Conservation (phyloP, 2,113 vertebrate species). For the Phylloscopus trochiloides region DNA sequence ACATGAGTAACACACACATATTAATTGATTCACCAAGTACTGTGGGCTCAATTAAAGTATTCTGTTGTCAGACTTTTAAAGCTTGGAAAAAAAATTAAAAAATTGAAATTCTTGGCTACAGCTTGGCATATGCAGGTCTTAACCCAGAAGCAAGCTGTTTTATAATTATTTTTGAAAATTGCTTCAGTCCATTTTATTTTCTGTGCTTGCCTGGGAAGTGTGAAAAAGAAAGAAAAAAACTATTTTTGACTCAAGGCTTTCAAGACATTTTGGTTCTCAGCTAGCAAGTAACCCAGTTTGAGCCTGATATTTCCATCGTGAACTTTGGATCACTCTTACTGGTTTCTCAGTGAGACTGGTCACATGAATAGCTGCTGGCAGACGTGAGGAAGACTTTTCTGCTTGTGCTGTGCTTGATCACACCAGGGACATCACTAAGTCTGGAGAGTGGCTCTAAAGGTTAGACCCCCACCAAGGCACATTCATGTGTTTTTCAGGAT, state of each 20-base stretch:
- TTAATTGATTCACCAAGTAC: constrained; percentile 17
- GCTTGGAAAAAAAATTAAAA: background rate
- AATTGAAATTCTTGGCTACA: constrained; percentile 39
- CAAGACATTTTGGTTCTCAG: constrained; percentile 50
- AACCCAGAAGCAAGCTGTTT: constrained; percentile 65
- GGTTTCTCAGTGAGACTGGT: background rate
- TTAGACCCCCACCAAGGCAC: background rate
- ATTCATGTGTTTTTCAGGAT: rapidly evolving
- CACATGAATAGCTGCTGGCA: background rate
- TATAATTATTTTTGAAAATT: constrained; percentile 68
- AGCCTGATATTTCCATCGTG: constrained; percentile 5
- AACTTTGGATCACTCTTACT: background rate
- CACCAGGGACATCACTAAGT: background rate
- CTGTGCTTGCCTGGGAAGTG: constrained; percentile 50
- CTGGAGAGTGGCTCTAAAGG: background rate
- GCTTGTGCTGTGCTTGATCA: background rate
- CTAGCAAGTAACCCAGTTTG: constrained; percentile 39
- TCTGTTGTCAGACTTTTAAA: constrained; percentile 41
- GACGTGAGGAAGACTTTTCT: background rate
- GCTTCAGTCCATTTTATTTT: constrained; percentile 63
- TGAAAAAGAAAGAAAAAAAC: constrained; percentile 51
- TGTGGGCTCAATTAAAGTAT: constrained; percentile 22
- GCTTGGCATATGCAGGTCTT: constrained; percentile 61
- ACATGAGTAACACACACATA: background rate
- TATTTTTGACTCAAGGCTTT: constrained; percentile 60